Evolutionary conservation across 2,113 vertebrate genomes (phyloP), one percentile per base, ranked within the genome.

Genomic region (Siniperca chuatsi): DNA sequence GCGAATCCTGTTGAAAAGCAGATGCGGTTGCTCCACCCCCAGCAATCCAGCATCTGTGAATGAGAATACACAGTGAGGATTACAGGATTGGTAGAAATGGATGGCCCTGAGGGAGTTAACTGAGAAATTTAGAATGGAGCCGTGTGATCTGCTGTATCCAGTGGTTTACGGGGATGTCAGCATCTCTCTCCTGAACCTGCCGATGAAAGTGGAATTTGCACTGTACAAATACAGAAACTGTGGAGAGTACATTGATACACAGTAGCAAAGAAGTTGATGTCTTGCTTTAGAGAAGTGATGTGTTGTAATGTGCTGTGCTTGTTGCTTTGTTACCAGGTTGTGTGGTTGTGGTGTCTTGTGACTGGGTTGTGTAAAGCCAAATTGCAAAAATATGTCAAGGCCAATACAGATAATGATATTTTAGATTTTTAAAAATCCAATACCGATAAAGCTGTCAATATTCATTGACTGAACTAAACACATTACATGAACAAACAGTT

Each of bases 101-200:
- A 48, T 4, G 44, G 46, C 60, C 54, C 65, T 71, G 50, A 4
- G 55, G 33, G 70, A 15, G 29, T 50, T 29, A 50, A 65, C 7
- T 37, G 61, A 0, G 40, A 60, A n/a, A 64, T 71, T 62, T 13
- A 78, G 50, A 67, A 61, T 25, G 0, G 13, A 48, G 61, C 71
- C 20, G 52, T 67, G 16, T 9, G 40, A 66, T 52, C 79, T 79
- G 71, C 33, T 83, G 57, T n/a, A 29, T 73, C 0, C 33, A 42
- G 1, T 10, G 57, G 66, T 79, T 82, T 68, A 52, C 10, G 0
- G n/a, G 4, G 25, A 54, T 81, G 42, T 86, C 67, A 74, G 50
- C 66, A 73, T 58, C 0, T 9, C 35, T 64, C 40, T 73, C 40
- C 35, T 68, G 23, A 69, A 73, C 18, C 44, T 5, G 6, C 16